Evolutionary conservation across 2,888 invertebrate genomes (phyloP).

Genomic region (Prostheceraeus crozeri): DNA sequence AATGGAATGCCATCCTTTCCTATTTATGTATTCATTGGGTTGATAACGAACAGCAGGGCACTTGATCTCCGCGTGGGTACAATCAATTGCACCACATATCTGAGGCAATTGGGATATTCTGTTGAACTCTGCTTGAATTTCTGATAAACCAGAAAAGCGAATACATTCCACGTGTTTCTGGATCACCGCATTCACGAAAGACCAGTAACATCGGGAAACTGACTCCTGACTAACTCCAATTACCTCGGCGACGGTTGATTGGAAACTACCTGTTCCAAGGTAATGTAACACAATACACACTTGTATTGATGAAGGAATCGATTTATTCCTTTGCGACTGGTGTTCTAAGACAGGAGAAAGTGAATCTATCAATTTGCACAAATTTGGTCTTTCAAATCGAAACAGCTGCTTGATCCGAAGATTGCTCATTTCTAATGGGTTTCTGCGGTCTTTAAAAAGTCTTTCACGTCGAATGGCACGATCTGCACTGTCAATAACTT

Average conservation of each 20-base stretch:
- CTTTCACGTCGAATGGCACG: too few species aligned
- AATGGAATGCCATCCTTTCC: constrained; percentile 16
- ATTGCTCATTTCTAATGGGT: too few species aligned
- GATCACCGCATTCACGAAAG: constrained; percentile 3
- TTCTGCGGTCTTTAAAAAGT: too few species aligned
- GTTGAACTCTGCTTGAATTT: not conserved
- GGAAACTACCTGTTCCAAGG: constrained; percentile 17
- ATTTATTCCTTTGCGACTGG: not conserved
- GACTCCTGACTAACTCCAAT: constrained; percentile 6
- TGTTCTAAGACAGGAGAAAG: not conserved
- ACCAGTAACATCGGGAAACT: constrained; percentile 21
- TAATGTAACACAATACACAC: constrained; percentile 16
- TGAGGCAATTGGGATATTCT: not conserved
- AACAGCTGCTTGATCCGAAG: too few species aligned
- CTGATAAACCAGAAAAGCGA: not conserved
- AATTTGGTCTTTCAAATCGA: too few species aligned
- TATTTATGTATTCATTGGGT: constrained; percentile 15
- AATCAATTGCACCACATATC: constrained; percentile 13
- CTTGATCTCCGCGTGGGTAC: not conserved
- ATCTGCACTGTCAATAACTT: too few species aligned
- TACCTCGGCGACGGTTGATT: constrained; percentile 13
- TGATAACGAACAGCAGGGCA: not conserved
- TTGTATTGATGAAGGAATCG: constrained; percentile 5
- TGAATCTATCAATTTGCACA: not conserved
- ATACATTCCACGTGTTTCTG: not conserved